phyloP scores from a whole-genome alignment of 2,888 invertebrate genomes.

The Plusia festucae region DNA sequence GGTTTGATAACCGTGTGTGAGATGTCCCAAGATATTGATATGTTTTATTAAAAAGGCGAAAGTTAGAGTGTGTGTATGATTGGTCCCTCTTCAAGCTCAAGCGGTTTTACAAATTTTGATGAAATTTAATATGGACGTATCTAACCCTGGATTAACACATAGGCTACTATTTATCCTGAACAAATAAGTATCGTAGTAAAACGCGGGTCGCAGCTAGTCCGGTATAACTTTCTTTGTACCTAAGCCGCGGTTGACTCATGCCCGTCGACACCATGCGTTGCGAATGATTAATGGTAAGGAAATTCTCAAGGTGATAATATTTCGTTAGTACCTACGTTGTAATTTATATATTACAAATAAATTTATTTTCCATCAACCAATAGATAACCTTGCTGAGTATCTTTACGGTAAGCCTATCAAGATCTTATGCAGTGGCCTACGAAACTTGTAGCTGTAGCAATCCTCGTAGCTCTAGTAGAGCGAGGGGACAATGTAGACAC shows the following conservation, averaged over 20 bases:
- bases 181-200: no score
- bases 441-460: conserved; percentile 68
- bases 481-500: conserved; percentile 74
- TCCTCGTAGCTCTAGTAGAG: conserved; percentile 73
- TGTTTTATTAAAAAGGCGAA: no score
- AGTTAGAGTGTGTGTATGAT: no score
- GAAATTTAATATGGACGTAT: no score
- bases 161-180: no score
- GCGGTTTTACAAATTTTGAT: no score
- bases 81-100: no score
- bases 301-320: conserved; percentile 22
- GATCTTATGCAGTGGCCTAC: conserved; percentile 46
- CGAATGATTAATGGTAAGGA: conserved; percentile 30
- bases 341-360: background rate
- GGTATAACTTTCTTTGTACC: conserved; percentile 47
- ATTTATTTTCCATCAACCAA: conserved; percentile 7
- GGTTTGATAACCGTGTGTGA: no score
- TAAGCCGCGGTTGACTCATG: conserved; percentile 55
- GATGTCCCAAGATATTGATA: no score
- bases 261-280: conserved; percentile 40
- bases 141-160: no score
- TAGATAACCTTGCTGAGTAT: background rate
- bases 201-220: no score
- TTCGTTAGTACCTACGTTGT: conserved; percentile 12
- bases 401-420: conserved; percentile 12